Percentiles rank a stretch among this genome's conserved stretches.
Conservation (phyloP, 2,113 vertebrate genomes). For the Garra rufa region DNA sequence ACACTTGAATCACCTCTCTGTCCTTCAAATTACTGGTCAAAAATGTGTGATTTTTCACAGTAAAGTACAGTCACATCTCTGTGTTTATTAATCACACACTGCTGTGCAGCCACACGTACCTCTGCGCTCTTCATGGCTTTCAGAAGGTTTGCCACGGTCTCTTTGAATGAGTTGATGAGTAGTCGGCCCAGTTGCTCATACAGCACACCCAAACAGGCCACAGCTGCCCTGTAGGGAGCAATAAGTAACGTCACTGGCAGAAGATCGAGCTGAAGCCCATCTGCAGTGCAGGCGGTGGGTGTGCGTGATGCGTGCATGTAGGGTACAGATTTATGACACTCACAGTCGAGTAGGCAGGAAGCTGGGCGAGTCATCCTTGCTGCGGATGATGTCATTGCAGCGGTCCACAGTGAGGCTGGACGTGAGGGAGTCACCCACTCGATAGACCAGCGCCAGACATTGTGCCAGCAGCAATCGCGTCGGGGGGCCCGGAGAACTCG, state of each 20-base stretch:
- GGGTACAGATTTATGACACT: slow-evolving; percentile 64
- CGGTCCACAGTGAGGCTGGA: slow-evolving; percentile 86
- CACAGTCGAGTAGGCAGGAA: slow-evolving; percentile 92
- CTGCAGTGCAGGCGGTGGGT: not conserved
- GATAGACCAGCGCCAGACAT: slow-evolving; percentile 86
- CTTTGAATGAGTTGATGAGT: slow-evolving; percentile 84
- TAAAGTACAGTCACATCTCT: not conserved
- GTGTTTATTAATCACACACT: not conserved
- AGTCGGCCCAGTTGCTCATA: slow-evolving; percentile 92
- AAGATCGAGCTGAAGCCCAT: slow-evolving; percentile 17
- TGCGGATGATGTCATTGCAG: slow-evolving; percentile 93
- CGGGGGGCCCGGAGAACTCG: slow-evolving; percentile 87
- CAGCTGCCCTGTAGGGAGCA: slow-evolving; percentile 83
- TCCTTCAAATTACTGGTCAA: not conserved
- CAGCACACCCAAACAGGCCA: slow-evolving; percentile 89
- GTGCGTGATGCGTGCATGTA: not conserved
- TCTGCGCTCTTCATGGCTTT: slow-evolving; percentile 94
- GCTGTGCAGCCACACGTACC: slow-evolving; percentile 71
- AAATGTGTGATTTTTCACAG: not conserved
- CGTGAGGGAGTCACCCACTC: slow-evolving; percentile 85
- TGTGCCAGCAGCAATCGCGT: slow-evolving; percentile 86
- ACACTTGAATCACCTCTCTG: not conserved
- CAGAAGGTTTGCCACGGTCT: slow-evolving; percentile 86
- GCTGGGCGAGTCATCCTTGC: slow-evolving; percentile 95
- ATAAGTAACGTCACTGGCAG: slow-evolving; percentile 28